A percentile compares a stretch with the other conserved stretches of the same genome.
Evolutionary conservation across 2,113 vertebrate species (phyloP).

Genomic region (Galeopterus variegatus): DNA sequence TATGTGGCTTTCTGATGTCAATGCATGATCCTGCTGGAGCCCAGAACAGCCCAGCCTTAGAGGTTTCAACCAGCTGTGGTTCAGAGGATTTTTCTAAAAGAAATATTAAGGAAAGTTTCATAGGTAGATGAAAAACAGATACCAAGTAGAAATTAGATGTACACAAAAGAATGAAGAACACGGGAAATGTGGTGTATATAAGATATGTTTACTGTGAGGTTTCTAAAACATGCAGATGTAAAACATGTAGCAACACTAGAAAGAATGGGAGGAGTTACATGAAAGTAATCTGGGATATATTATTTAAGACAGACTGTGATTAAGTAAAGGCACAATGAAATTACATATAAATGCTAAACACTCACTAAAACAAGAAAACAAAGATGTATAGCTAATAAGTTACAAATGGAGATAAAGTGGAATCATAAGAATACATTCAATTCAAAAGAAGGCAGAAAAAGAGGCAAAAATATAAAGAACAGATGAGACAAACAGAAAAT

Average conservation of each 20-base stretch:
- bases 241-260: slow-evolving; percentile 19
- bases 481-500: neutral
- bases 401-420: neutral
- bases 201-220: neutral
- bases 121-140: neutral
- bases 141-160: neutral
- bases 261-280: neutral
- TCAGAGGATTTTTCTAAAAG: neutral
- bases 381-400: neutral
- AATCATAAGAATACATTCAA: slow-evolving; percentile 16
- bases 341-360: slow-evolving; percentile 26
- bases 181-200: neutral
- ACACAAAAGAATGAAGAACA: neutral
- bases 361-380: neutral
- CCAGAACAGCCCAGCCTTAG: accelerated
- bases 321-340: neutral
- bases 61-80: neutral
- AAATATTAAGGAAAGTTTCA: neutral
- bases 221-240: neutral
- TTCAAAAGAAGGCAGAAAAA: neutral
- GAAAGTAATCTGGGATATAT: neutral
- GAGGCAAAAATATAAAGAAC: neutral
- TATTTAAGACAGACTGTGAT: neutral
- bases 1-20: neutral
- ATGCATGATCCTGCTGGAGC: neutral